Evolutionary conservation across 2,113 vertebrate genomes (phyloP).

Genomic region (Aepyceros melampus): DNA sequence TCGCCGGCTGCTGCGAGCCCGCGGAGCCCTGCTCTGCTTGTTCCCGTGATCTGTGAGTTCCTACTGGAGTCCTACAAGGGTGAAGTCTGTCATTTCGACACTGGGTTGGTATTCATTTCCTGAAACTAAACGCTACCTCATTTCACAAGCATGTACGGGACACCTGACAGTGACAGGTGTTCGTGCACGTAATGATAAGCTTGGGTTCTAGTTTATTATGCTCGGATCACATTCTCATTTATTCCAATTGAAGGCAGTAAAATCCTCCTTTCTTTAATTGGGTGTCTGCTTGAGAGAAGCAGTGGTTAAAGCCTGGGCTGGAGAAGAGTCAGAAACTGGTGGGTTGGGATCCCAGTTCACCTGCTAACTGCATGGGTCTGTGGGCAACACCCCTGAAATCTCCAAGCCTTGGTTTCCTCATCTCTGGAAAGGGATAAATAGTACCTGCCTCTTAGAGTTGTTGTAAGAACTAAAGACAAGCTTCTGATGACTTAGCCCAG

Average conservation of each 20-base stretch:
- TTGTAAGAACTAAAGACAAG: conserved; percentile 8
- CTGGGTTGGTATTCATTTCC: conserved; percentile 20
- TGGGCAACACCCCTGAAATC: background rate
- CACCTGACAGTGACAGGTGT: background rate
- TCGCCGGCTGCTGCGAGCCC: too few relatives aligned
- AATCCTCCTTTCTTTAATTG: conserved; percentile 43
- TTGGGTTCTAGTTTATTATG: conserved; percentile 31
- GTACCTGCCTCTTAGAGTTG: background rate
- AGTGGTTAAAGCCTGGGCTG: background rate
- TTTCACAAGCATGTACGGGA: conserved; percentile 39
- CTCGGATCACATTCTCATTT: background rate
- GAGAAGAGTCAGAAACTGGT: background rate
- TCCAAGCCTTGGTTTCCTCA: background rate
- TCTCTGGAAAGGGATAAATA: background rate
- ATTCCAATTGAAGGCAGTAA: conserved; percentile 35
- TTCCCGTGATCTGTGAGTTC: background rate
- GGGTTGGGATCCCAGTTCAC: background rate
- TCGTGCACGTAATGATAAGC: conserved; percentile 17
- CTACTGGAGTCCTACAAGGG: background rate
- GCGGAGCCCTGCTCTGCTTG: too few relatives aligned
- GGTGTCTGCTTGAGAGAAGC: conserved; percentile 6
- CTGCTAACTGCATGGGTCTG: background rate
- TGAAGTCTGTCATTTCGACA: background rate
- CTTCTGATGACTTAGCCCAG: background rate
- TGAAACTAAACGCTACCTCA: background rate